Percentiles rank a stretch among this genome's conserved stretches.
These are phyloP conservation scores for Cataglyphis albicans DNA, from an alignment of 2,888 invertebrate genomes.

Conservation along the genomic window DNA sequence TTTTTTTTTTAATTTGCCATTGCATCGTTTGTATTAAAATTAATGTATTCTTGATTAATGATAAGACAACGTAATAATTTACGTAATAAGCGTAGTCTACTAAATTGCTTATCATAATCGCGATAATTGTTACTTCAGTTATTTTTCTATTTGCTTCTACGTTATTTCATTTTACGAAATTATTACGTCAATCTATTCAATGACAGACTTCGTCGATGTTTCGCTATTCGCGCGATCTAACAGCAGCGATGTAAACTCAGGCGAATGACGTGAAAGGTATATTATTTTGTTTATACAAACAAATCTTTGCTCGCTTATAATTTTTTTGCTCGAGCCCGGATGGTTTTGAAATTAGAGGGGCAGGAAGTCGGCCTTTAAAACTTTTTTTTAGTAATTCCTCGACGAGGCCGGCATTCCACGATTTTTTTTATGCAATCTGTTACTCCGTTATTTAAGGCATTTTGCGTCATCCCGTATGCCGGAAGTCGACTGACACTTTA, in stretches of 20 bases:
- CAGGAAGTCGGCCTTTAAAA: not conserved
- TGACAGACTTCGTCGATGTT: not conserved
- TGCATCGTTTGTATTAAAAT: not conserved
- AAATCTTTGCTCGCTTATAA: not conserved
- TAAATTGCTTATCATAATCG: not conserved
- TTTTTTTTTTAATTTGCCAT: not conserved
- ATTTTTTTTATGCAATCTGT: slow-evolving; percentile 61
- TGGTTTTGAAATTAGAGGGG: not conserved
- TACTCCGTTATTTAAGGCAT: slow-evolving; percentile 67
- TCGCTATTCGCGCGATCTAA: not conserved
- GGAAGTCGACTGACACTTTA: slow-evolving; percentile 61
- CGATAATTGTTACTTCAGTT: not conserved
- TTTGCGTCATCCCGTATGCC: slow-evolving; percentile 55
- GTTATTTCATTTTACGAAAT: not conserved
- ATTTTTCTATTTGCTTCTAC: not conserved
- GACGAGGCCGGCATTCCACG: slow-evolving; percentile 22
- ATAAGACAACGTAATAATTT: not conserved
- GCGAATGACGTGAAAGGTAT: not conserved
- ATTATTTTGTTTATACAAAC: not conserved
- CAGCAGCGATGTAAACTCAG: not conserved
- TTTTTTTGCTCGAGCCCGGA: not conserved
- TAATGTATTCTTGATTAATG: not conserved
- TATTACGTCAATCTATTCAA: not conserved
- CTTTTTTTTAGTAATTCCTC: not conserved
- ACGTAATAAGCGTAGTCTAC: not conserved